phyloP scores from a whole-genome alignment of 2,797 vertebrate genomes.

The Artibeus lituratus region DNA sequence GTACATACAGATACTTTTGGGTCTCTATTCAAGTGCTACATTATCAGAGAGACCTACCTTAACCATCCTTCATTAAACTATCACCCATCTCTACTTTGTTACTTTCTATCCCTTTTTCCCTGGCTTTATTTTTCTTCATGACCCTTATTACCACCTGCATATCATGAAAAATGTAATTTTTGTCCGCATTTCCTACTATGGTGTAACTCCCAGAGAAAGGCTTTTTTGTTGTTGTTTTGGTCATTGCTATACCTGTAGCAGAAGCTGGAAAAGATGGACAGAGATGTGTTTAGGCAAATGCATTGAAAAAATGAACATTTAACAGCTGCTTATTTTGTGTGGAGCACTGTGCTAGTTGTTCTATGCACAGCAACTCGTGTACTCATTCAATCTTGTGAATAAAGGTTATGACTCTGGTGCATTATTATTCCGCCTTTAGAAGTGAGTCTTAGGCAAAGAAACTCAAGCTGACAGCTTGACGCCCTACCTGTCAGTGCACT shows the following conservation, averaged over 20 bases:
- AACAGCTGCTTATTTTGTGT: neutral
- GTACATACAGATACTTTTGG: neutral
- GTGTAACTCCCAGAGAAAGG: neutral
- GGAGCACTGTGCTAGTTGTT: rapidly evolving
- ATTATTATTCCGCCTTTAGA: neutral
- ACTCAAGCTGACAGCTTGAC: neutral
- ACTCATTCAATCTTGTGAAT: neutral
- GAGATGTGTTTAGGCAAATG: neutral
- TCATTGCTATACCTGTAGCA: neutral
- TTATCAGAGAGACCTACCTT: neutral
- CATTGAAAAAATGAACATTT: neutral
- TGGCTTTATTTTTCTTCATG: neutral
- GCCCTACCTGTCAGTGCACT: neutral
- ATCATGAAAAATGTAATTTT: neutral
- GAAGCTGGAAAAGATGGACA: neutral
- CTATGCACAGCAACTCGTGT: neutral
- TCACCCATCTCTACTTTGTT: neutral
- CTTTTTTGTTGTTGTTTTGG: neutral
- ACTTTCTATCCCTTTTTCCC: neutral
- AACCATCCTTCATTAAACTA: neutral
- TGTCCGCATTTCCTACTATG: neutral
- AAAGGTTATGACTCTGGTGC: neutral
- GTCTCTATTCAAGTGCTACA: neutral
- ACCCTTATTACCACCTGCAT: neutral
- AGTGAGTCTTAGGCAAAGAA: neutral